A percentile compares a stretch with the other conserved stretches of the same genome.
phyloP scores from a whole-genome alignment of 2,888 invertebrate species.

The Pteria penguin region DNA sequence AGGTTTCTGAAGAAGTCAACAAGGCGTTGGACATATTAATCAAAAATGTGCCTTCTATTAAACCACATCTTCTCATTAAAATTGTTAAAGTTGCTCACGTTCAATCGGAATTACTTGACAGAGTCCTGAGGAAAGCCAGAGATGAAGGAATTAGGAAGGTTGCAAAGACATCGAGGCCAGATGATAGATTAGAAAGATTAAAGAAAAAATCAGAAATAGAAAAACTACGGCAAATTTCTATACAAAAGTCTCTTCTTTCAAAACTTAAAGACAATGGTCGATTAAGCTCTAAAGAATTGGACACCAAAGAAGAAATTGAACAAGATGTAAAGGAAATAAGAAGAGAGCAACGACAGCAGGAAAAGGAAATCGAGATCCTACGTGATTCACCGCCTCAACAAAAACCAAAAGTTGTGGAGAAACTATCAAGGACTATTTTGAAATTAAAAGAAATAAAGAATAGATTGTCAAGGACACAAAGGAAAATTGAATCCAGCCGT shows the following conservation, averaged over 20 bases:
- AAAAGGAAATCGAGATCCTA: background rate
- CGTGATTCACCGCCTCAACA: slow-evolving; percentile 5
- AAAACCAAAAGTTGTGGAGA: background rate
- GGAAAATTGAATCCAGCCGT: background rate
- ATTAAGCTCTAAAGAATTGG: background rate
- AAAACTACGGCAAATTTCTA: background rate
- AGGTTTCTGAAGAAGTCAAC: background rate
- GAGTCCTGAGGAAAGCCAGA: background rate
- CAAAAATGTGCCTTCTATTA: background rate
- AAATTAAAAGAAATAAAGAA: slow-evolving; percentile 4
- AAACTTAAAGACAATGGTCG: background rate
- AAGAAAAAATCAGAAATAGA: background rate
- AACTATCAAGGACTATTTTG: background rate
- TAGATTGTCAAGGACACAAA: background rate
- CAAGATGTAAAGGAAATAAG: background rate
- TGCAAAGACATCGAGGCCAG: background rate
- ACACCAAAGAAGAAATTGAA: background rate
- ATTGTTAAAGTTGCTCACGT: background rate
- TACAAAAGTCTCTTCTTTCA: background rate
- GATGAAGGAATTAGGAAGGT: background rate
- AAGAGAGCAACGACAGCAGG: background rate
- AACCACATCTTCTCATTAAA: background rate
- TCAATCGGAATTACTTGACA: background rate
- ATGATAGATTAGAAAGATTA: background rate
- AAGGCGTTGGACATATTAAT: background rate